Percentiles rank a stretch among this genome's conserved stretches.
phyloP scores from a whole-genome alignment of 2,888 invertebrate genomes.

The Drosophila phalerata region DNA sequence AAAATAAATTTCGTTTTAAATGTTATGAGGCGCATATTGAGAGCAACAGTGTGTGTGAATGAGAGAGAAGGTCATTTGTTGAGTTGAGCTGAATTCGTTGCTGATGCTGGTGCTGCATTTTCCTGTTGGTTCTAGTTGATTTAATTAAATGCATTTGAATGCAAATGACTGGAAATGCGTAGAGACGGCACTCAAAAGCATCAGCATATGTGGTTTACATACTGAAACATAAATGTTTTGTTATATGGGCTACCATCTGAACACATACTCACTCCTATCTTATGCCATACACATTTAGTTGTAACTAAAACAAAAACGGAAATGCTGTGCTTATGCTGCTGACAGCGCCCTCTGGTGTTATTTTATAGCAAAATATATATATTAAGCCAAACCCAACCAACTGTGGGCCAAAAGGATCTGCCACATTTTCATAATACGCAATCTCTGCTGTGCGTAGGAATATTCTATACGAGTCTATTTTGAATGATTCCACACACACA shows the following conservation, averaged over 20 bases:
- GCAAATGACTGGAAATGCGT: conserved; percentile 72
- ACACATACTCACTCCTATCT: conserved; percentile 5
- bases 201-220: conserved; percentile 67
- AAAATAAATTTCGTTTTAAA: conserved; percentile 80
- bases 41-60: conserved; percentile 2
- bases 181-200: conserved; percentile 58
- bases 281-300: conserved; percentile 49
- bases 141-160: conserved; percentile 83
- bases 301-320: conserved; percentile 74
- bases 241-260: conserved; percentile 40
- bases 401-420: conserved; percentile 7
- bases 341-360: conserved; percentile 76
- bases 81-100: conserved; percentile 28
- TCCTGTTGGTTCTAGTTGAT: conserved; percentile 78
- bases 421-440: conserved; percentile 61
- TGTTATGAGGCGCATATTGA: conserved; percentile 70
- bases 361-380: conserved; percentile 71
- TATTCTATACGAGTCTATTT: conserved; percentile 9
- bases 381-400: conserved; percentile 7
- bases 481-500: not conserved
- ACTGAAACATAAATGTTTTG: conserved; percentile 58
- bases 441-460: conserved; percentile 24
- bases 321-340: conserved; percentile 72
- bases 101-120: conserved; percentile 61
- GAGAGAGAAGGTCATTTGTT: conserved; percentile 41